Percentiles rank a stretch among this genome's conserved stretches.
Evolutionary conservation across 2,888 invertebrate genomes (phyloP).

Genomic region (Cactoblastis cactorum): DNA sequence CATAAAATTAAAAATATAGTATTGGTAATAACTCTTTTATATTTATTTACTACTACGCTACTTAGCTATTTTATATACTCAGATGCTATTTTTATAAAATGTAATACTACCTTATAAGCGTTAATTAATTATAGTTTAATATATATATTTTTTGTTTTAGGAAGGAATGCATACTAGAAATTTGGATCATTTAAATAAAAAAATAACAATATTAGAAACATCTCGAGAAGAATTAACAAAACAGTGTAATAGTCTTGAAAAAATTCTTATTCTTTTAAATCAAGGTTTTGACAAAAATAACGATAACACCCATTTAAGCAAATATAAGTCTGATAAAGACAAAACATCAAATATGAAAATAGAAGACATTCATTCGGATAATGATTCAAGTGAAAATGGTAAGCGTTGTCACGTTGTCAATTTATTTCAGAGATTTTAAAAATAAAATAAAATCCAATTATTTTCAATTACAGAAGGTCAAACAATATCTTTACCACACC

Average conservation of each 20-base stretch:
- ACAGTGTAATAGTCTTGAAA: constrained; percentile 54
- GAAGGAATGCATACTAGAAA: constrained; percentile 50
- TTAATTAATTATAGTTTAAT: no score
- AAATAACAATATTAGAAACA: constrained; percentile 45
- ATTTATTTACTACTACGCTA: no score
- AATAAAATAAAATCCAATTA: no score
- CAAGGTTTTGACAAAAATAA: constrained; percentile 47
- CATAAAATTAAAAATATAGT: constrained; percentile 56
- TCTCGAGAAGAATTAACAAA: constrained; percentile 45
- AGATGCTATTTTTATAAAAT: no score
- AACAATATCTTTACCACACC: constrained; percentile 54
- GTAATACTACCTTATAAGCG: no score
- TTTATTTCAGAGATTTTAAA: no score
- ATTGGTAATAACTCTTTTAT: constrained; percentile 35
- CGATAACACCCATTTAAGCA: constrained; percentile 20
- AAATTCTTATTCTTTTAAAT: constrained; percentile 52
- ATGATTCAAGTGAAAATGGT: constrained; percentile 24
- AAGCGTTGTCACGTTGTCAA: no score
- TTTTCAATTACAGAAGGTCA: constrained; percentile 51
- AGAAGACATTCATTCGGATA: constrained; percentile 58
- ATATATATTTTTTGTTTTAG: constrained; percentile 38
- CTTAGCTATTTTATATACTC: no score
- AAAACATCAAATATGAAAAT: constrained; percentile 36
- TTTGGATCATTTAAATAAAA: constrained; percentile 48
- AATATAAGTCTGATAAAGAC: constrained; percentile 24